Percentiles rank a stretch among this genome's conserved stretches.
phyloP scores from a whole-genome alignment of 1,140 invertebrate species.

The Eciton burchellii region DNA sequence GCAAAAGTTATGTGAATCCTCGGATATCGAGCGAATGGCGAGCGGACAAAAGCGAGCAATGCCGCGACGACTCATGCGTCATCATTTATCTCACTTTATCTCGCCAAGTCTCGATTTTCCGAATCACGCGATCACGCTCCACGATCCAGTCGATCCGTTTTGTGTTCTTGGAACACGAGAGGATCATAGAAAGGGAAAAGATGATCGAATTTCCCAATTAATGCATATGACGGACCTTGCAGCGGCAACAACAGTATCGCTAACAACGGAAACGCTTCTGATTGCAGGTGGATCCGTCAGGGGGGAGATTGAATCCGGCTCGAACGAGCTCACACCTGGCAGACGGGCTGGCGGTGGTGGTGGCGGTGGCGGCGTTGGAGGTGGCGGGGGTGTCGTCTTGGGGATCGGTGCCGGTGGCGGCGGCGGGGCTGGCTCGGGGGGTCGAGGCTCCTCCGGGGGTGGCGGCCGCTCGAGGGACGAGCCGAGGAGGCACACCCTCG shows the following conservation, averaged over 20 bases:
- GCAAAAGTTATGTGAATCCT: too few relatives aligned
- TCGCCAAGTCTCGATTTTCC: too few relatives aligned
- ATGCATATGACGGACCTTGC: too few relatives aligned
- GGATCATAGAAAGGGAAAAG: too few relatives aligned
- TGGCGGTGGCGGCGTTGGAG: conserved; percentile 81
- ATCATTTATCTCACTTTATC: too few relatives aligned
- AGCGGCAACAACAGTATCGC: neutral
- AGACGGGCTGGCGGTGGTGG: conserved; percentile 75
- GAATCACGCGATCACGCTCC: too few relatives aligned
- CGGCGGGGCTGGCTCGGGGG: conserved; percentile 76
- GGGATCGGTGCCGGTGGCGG: conserved; percentile 65
- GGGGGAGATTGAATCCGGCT: conserved; percentile 80
- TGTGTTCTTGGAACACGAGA: too few relatives aligned
- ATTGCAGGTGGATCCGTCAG: conserved; percentile 82
- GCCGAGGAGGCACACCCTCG: conserved; percentile 89
- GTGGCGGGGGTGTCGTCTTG: conserved; percentile 72
- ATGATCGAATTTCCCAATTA: too few relatives aligned
- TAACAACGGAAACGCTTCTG: conserved; percentile 30
- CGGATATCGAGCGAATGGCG: too few relatives aligned
- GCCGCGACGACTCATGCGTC: too few relatives aligned
- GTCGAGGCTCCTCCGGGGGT: conserved; percentile 84
- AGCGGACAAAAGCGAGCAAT: too few relatives aligned
- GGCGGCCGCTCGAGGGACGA: conserved; percentile 87
- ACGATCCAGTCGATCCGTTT: too few relatives aligned
- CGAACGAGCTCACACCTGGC: conserved; percentile 81